These are phyloP conservation scores for Alca torda DNA, from an alignment of 2,797 vertebrate genomes.

Conservation along the genomic window DNA sequence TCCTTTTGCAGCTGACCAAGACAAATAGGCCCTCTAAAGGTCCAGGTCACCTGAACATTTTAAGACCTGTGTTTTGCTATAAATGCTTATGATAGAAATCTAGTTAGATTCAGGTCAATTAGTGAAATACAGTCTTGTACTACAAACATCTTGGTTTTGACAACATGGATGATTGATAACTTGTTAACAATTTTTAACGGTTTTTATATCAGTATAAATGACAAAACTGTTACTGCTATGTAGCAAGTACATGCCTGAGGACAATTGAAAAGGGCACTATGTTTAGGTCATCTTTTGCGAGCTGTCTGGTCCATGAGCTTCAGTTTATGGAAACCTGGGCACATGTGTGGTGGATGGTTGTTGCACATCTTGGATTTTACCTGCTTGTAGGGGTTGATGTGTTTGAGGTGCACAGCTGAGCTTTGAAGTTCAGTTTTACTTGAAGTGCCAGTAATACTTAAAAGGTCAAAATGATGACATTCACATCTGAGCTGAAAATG, in stretches of 20 bases:
- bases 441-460: neutral
- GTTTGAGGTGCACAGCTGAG: neutral
- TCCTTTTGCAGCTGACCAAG: neutral
- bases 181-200: neutral
- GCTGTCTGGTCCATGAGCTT: neutral
- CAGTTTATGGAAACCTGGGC: neutral
- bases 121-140: neutral
- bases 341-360: rapidly evolving
- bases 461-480: neutral
- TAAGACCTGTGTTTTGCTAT: neutral
- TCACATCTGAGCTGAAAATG: neutral
- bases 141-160: neutral
- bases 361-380: neutral
- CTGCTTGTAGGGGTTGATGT: neutral
- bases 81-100: neutral
- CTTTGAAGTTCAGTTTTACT: neutral
- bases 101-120: neutral
- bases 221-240: neutral
- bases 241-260: neutral
- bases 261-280: neutral
- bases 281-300: neutral
- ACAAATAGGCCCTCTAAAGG: neutral
- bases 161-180: neutral
- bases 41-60: neutral
- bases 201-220: neutral